Base-by-base conservation (phyloP, 2,888 invertebrate genomes). In the Ichneumon xanthorius region DNA sequence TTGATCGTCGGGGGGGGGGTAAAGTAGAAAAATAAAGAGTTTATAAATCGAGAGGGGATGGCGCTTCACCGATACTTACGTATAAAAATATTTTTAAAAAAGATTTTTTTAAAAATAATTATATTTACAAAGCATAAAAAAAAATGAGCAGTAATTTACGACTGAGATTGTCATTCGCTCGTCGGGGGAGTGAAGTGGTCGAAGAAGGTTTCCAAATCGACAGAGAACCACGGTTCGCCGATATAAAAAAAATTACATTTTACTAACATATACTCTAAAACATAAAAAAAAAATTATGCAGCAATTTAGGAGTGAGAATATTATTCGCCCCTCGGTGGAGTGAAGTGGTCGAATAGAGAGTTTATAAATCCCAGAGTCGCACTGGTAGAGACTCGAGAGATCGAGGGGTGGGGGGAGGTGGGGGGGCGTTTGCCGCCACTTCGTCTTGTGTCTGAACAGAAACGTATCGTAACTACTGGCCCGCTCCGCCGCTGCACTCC, bases 401-500 rank as follows among this genome's bases (percentile, higher is more conserved):
- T 30, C 26, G 26, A 14, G 16, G 5, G 22, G 16, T 30, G 19
- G 11, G 26, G 40, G 19, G 14, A 22, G 45, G 11, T 16, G n/a
- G n/a, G 26, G 50, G 30, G 50, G 53, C 11, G 26, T 68, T 26
- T 33, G 7, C 50, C 6, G 30, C 50, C 26, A 33, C 61, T 79
- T 33, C 48, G 33, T 58, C 76, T 71, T 71, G 53, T 53, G 70
- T 71, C 79, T 71, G 70, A 79, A 30, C 63, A 22, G 30, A 61
- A 61, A 71, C 45, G 61, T 71, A 79, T 61, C 70, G 63, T 79
- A 79, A 71, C 71, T 79, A 79, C 79, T 70, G 68, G 50, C 76
- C 65, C 50, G 16, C 22, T 53, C 33, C 33, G 14, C 37, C 22
- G 22, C 50, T 33, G 63, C 53, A 50, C 50, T 7, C 22, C 48